Conservation (phyloP, 2,113 vertebrate genomes). For the Scalopus aquaticus region DNA sequence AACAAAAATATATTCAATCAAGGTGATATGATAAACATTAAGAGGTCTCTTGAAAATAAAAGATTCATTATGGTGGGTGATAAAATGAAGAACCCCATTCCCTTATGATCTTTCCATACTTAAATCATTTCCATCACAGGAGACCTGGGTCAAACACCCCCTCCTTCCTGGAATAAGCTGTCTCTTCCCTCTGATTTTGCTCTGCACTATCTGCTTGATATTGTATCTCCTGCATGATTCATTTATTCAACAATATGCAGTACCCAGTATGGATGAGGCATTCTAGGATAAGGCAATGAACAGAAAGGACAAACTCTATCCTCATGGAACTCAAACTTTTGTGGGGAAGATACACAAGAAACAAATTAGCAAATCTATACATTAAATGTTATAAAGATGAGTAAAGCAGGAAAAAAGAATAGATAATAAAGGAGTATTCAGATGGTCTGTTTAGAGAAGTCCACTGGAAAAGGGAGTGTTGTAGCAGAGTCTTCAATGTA, state of each 20-base stretch:
- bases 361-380: neutral
- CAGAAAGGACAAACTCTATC: neutral
- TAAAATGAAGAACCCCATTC: neutral
- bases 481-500: neutral
- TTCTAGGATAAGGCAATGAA: neutral
- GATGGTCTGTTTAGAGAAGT: neutral
- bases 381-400: neutral
- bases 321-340: neutral
- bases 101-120: neutral
- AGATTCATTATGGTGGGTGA: neutral
- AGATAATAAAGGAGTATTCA: neutral
- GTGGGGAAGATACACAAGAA: neutral
- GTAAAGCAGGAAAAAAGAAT: neutral
- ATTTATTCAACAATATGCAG: neutral
- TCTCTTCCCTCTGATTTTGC: neutral
- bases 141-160: neutral
- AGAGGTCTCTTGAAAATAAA: neutral
- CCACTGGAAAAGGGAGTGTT: neutral
- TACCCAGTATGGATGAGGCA: neutral
- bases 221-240: neutral
- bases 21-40: neutral
- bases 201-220: neutral
- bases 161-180: neutral
- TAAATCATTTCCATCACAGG: neutral
- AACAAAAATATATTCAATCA: neutral